Conservation (phyloP, 2,113 vertebrate genomes). For the Recurvirostra avosetta region DNA sequence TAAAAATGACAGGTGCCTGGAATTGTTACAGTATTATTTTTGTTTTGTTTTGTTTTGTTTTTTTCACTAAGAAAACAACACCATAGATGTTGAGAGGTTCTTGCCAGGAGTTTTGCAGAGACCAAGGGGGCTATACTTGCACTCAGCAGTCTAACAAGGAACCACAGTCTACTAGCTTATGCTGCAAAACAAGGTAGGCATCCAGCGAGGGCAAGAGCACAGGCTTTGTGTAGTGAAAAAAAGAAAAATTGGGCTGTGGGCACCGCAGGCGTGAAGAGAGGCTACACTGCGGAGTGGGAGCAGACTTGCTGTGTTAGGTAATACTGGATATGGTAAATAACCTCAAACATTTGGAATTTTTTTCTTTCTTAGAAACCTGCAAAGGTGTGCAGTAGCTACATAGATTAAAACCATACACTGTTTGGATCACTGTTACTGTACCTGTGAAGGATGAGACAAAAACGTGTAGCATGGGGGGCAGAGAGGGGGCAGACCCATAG, state of each 20-base stretch:
- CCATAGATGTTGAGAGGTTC: not conserved
- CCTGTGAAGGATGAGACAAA: not conserved
- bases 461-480: not conserved
- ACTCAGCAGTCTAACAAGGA: not conserved
- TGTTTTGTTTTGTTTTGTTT: not conserved
- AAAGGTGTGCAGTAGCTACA: not conserved
- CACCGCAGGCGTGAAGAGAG: not conserved
- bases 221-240: not conserved
- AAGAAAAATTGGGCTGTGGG: not conserved
- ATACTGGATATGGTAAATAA: not conserved
- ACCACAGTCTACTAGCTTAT: not conserved
- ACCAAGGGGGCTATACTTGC: not conserved
- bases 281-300: not conserved
- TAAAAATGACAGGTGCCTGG: not conserved
- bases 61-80: not conserved
- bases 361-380: not conserved
- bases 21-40: not conserved
- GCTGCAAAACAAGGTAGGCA: not conserved
- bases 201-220: not conserved
- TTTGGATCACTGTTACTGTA: not conserved
- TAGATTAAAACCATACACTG: not conserved
- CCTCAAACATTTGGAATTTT: not conserved
- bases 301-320: not conserved
- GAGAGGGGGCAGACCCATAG: not conserved
- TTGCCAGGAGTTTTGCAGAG: not conserved